A percentile compares a stretch with the other conserved stretches of the same genome.
These are phyloP conservation scores for Notodonta dromedarius DNA, from an alignment of 2,888 invertebrate genomes.

Conservation along the genomic window DNA sequence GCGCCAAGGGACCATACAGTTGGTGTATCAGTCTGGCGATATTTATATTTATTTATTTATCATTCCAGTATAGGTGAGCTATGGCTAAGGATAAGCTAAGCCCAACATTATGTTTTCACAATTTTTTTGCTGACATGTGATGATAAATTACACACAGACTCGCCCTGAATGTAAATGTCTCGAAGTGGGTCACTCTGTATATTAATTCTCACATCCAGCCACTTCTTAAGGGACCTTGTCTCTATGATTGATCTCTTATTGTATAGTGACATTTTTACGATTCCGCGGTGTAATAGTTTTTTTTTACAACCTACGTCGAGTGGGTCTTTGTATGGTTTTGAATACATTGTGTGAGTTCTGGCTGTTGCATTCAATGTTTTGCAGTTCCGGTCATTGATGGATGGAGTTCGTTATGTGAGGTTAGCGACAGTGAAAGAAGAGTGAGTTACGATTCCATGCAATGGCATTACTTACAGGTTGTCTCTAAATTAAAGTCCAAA, in stretches of 20 bases:
- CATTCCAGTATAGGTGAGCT: no score
- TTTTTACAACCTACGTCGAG: constrained; percentile 60
- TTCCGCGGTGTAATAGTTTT: constrained; percentile 66
- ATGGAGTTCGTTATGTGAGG: constrained; percentile 62
- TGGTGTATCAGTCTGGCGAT: no score
- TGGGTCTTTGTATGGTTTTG: constrained; percentile 60
- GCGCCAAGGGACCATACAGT: no score
- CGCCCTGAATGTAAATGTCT: constrained; percentile 78
- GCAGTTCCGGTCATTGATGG: constrained; percentile 75
- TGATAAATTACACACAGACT: constrained; percentile 73
- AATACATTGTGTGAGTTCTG: constrained; percentile 53
- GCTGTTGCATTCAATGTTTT: constrained; percentile 55
- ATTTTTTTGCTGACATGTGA: constrained; percentile 67
- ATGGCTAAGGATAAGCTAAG: constrained; percentile 27
- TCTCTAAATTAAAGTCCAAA: neutral
- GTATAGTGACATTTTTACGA: constrained; percentile 74
- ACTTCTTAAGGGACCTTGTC: constrained; percentile 66
- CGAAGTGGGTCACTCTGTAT: constrained; percentile 75
- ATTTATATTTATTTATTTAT: no score
- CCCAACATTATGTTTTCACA: constrained; percentile 46
- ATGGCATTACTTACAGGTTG: neutral
- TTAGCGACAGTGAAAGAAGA: constrained; percentile 33
- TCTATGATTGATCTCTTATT: constrained; percentile 78
- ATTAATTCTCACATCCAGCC: constrained; percentile 74
- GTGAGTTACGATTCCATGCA: constrained; percentile 34